Evolutionary conservation across 2,113 vertebrate species (phyloP).

Genomic region (human (Homo sapiens)): GRCh38 chr20:55594001-55594500

Average conservation of each 20-base stretch:
- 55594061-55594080: no score
- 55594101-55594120: no score
- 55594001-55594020: no score
- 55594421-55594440: conserved; percentile 74
- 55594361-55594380: conserved; percentile 47
- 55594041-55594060: no score
- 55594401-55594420: conserved; percentile 70
- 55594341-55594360: conserved; percentile 60
- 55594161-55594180: no score
- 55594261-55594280: conserved; percentile 60
- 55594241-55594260: conserved; percentile 53
- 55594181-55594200: background rate
- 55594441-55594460: conserved; percentile 59
- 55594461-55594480: conserved; percentile 71
- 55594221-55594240: conserved; percentile 15
- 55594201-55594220: conserved; percentile 39
- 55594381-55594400: conserved; percentile 71
- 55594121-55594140: no score
- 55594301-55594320: conserved; percentile 53
- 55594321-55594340: conserved; percentile 25
- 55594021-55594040: no score
- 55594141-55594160: no score
- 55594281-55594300: conserved; percentile 52
- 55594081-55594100: no score
- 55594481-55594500: conserved; percentile 67